Evolutionary conservation across 1,140 invertebrate genomes (phyloP), one percentile per base, ranked within the genome.

Genomic region (Zeugodacus cucurbitae): DNA sequence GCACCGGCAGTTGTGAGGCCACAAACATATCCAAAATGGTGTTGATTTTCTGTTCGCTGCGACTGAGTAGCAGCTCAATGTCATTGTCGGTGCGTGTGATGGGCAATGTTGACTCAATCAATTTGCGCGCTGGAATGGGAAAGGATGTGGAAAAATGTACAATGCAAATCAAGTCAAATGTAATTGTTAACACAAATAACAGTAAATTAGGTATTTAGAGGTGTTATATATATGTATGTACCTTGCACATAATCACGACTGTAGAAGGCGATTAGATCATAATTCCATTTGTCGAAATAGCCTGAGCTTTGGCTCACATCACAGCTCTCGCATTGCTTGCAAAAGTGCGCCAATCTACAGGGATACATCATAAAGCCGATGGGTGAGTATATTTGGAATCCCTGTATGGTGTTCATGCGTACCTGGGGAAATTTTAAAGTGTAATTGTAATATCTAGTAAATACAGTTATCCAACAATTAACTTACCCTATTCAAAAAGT

Each of bases 321-420:
- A 20, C 97, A 94, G 58, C 95, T 95, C 41, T 94, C 90, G 89
- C 93, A 93, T 93, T 94, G 93, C 93, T 95, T 94, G 92, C 91
- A 93, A 88, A 93, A 94, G 88, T 93, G 92, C 94, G 93, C 94
- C 94, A 90, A 93, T 91, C 90, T 95, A 94, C 90, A 95, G 92
- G 91, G 95, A 94, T 95, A 97, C 92, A 96, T 96, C 78, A 95
- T 94, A 92, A 97, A 98, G n/a, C 97, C 97, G 59, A 97, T 96
- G 34, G 97, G 96, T 90, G 96, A 96, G 93, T 96, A 98, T 89
- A 97, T 95, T 94, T 98, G 97, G 92, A 95, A 96, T 87, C 96
- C 95, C 82, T 93, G 94, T 87, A 98, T 97, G 5, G 97, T 98
- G 92, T 98, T 98, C 96, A 98, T 98, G 87, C 97, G 94, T 11